Evolutionary conservation across 2,888 invertebrate genomes (phyloP).

Genomic region (Scaptomyza flava): DNA sequence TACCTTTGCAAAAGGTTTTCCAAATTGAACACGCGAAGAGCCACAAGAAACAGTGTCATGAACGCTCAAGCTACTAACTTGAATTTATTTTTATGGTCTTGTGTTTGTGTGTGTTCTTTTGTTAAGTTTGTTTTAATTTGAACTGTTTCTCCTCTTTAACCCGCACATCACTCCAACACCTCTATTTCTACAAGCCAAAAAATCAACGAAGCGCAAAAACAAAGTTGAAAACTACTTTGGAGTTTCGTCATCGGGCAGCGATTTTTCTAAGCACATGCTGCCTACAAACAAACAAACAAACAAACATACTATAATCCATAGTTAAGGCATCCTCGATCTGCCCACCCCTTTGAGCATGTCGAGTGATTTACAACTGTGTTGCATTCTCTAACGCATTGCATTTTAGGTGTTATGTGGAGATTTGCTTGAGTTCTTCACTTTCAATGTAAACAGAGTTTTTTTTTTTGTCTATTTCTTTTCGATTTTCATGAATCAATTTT

Average conservation of each 20-base stretch:
- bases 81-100: conserved; percentile 54
- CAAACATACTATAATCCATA: conserved; percentile 27
- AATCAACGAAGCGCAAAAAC: conserved; percentile 80
- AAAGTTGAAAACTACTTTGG: conserved; percentile 73
- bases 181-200: conserved; percentile 65
- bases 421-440: conserved; percentile 40
- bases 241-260: conserved; percentile 76
- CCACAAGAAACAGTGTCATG: conserved; percentile 74
- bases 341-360: not conserved
- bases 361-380: conserved; percentile 64
- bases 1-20: conserved; percentile 67
- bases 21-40: conserved; percentile 51
- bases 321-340: not conserved
- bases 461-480: conserved; percentile 1
- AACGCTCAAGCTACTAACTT: conserved; percentile 65
- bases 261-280: conserved; percentile 22
- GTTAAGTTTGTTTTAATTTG: conserved; percentile 72
- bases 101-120: conserved; percentile 39
- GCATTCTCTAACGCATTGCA: conserved; percentile 61
- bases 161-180: conserved; percentile 19
- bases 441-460: conserved; percentile 6
- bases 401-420: conserved; percentile 45
- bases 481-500: conserved; percentile 31
- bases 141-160: conserved; percentile 26
- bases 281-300: conserved; percentile 10